Evolutionary conservation across 1,140 invertebrate species (phyloP).

Genomic region (Rhyacophila brunnea): DNA sequence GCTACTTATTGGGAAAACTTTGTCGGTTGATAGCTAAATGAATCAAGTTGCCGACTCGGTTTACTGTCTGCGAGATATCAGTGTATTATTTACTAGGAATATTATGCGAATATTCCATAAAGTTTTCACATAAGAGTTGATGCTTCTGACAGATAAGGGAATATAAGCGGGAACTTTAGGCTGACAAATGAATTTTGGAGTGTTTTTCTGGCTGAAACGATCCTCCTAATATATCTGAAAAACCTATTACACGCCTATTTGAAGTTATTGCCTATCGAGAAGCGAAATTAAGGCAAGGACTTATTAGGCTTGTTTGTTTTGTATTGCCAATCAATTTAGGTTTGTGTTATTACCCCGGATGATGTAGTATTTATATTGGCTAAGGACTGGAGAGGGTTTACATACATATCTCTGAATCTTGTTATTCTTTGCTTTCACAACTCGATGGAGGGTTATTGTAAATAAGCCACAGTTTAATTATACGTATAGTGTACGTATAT

Average conservation of each 20-base stretch:
- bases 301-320: conserved; percentile 1
- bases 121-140: conserved; percentile 15
- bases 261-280: conserved; percentile 2
- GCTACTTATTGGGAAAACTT: not conserved
- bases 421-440: too few species aligned
- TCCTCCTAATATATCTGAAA: not conserved
- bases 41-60: not conserved
- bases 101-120: not conserved
- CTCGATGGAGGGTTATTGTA: too few species aligned
- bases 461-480: too few species aligned
- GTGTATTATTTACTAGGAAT: conserved; percentile 17
- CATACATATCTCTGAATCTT: too few species aligned
- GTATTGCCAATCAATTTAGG: not conserved
- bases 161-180: conserved; percentile 4
- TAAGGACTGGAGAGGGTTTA: too few species aligned
- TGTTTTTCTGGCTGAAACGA: not conserved
- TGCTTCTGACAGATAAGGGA: conserved; percentile 10
- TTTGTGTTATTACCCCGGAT: not conserved
- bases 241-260: not conserved
- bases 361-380: too few species aligned
- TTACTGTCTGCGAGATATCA: not conserved
- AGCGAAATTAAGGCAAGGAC: not conserved
- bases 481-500: too few species aligned
- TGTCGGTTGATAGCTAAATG: not conserved
- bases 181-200: conserved; percentile 13